Conservation (phyloP, 92 coral and sea anemone species). For the Actinernus sp. region DNA sequence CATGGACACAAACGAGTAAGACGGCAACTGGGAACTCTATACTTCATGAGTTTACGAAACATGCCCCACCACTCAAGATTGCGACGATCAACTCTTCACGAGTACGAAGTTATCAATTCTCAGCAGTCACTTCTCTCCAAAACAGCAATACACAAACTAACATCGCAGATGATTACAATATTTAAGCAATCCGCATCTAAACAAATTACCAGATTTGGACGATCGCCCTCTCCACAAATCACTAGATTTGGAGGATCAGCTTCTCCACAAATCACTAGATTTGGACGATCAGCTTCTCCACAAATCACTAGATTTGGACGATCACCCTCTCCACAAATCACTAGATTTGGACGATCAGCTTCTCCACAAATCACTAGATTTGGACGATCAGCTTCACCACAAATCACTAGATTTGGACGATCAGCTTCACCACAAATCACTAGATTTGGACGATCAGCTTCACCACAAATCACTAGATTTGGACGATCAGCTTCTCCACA, state of each 20-base stretch:
- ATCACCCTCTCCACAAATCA: neutral
- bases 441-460: neutral
- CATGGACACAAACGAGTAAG: too few species aligned
- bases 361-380: neutral
- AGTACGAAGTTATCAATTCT: too few species aligned
- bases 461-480: neutral
- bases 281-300: neutral
- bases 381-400: neutral
- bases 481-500: neutral
- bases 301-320: conserved; percentile 3
- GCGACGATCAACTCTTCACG: conserved; percentile 1
- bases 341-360: neutral
- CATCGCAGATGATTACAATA: neutral
- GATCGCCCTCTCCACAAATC: neutral
- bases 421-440: conserved; percentile 1
- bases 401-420: conserved; percentile 1
- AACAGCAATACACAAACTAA: too few species aligned
- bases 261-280: neutral
- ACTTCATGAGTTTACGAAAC: neutral
- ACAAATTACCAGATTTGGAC: conserved; percentile 3
- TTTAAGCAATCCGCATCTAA: neutral
- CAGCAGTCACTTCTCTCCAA: too few species aligned
- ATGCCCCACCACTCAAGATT: conserved; percentile 14
- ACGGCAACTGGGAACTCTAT: neutral
- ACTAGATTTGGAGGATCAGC: conserved; percentile 3